A percentile compares a stretch with the other conserved stretches of the same genome.
Evolutionary conservation across 1,140 invertebrate species (phyloP).

Genomic region (Caerostris darwini): DNA sequence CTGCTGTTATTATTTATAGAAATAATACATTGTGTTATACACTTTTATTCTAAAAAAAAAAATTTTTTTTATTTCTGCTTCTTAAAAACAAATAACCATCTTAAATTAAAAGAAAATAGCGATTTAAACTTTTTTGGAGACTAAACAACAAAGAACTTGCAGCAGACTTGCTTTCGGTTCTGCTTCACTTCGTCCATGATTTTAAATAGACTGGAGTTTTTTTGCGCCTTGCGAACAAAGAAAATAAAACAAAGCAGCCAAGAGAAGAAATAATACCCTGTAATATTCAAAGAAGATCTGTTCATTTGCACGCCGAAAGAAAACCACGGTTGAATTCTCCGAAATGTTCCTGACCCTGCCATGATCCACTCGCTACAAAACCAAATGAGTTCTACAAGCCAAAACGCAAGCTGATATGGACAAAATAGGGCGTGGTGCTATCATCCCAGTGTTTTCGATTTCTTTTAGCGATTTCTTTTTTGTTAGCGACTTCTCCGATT

Average conservation of each 20-base stretch:
- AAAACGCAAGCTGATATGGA: neutral
- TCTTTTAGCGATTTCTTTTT: neutral
- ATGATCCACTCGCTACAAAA: neutral
- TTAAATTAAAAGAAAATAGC: too few species aligned
- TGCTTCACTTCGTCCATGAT: neutral
- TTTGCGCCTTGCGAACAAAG: neutral
- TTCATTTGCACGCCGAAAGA: neutral
- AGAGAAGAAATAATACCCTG: neutral
- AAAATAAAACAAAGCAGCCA: neutral
- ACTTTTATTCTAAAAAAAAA: too few species aligned
- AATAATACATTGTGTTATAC: too few species aligned
- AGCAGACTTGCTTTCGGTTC: neutral
- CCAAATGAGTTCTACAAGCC: neutral
- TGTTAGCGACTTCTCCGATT: neutral
- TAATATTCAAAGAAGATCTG: constrained; percentile 1
- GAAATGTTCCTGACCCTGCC: constrained; percentile 13
- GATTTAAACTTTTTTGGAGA: neutral
- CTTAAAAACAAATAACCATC: too few species aligned
- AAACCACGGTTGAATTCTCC: neutral
- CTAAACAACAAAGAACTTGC: neutral
- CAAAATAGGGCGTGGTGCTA: constrained; percentile 11
- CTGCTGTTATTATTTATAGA: too few species aligned
- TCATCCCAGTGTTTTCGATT: constrained; percentile 27
- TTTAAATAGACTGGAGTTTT: neutral
- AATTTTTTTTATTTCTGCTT: too few species aligned